Evolutionary conservation across 1,140 invertebrate genomes (phyloP).

Genomic region (Bombus soroeensis): DNA sequence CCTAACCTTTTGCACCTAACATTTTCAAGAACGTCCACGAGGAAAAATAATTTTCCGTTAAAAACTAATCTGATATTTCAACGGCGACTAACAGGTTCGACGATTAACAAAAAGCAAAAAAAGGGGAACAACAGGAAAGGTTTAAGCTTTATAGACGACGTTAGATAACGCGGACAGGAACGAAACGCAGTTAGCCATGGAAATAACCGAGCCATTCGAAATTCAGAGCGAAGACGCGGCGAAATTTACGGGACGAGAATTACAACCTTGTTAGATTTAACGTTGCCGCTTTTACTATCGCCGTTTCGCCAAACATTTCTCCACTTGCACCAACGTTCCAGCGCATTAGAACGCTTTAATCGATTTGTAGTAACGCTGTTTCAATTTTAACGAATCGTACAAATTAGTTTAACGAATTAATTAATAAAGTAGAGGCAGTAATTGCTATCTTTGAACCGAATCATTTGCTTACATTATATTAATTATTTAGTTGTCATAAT

Average conservation of each 20-base stretch:
- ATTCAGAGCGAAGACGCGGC: background rate
- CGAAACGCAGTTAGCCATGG: background rate
- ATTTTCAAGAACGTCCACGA: background rate
- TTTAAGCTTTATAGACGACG: background rate
- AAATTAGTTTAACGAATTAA: too few species aligned
- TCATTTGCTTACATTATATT: too few species aligned
- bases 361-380: too few species aligned
- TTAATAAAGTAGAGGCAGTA: too few species aligned
- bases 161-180: background rate
- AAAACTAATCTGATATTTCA: background rate
- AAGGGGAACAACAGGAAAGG: background rate
- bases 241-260: background rate
- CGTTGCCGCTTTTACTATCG: background rate
- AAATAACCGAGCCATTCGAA: background rate
- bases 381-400: background rate
- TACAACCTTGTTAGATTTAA: slow-evolving; percentile 7
- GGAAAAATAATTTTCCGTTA: background rate
- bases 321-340: background rate
- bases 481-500: too few species aligned
- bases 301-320: background rate
- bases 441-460: too few species aligned
- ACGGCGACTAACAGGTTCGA: background rate
- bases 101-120: background rate
- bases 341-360: background rate
- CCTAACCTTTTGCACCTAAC: background rate